Percentiles rank a stretch among this genome's conserved stretches.
phyloP scores from a whole-genome alignment of 2,888 invertebrate genomes.

The Chymomyza amoena region DNA sequence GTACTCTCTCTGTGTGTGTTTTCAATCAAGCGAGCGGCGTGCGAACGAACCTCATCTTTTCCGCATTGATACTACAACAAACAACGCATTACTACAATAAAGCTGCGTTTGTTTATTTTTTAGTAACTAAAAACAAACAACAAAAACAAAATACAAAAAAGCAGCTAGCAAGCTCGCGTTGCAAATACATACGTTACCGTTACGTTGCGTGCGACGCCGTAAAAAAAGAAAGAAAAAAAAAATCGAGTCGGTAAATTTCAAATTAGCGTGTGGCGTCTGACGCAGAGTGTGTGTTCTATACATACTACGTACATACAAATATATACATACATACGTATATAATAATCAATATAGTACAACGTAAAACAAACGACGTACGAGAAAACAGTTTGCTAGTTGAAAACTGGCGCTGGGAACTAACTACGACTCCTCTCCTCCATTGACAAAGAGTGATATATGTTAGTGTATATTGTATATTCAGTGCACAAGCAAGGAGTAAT shows the following conservation, averaged over 20 bases:
- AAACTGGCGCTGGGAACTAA: slow-evolving; percentile 47
- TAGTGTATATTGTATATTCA: neutral
- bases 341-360: slow-evolving; percentile 54
- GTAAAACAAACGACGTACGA: slow-evolving; percentile 45
- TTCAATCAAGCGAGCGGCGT: slow-evolving; percentile 73
- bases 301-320: neutral
- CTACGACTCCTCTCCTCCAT: slow-evolving; percentile 30
- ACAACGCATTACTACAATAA: slow-evolving; percentile 58
- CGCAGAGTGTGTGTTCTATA: slow-evolving; percentile 29
- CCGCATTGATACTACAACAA: slow-evolving; percentile 65
- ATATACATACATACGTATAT: slow-evolving; percentile 21
- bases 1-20: slow-evolving; percentile 76
- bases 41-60: slow-evolving; percentile 64
- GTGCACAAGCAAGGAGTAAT: too few species aligned
- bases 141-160: slow-evolving; percentile 32
- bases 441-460: slow-evolving; percentile 43
- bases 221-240: slow-evolving; percentile 6
- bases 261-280: slow-evolving; percentile 49
- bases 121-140: slow-evolving; percentile 59
- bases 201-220: slow-evolving; percentile 45
- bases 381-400: slow-evolving; percentile 34
- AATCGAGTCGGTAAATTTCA: neutral
- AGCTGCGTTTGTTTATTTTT: slow-evolving; percentile 66
- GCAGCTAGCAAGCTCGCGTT: slow-evolving; percentile 20
- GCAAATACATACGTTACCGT: slow-evolving; percentile 35